phyloP scores from a whole-genome alignment of 2,888 invertebrate genomes.

The Hypercompe scribonia region DNA sequence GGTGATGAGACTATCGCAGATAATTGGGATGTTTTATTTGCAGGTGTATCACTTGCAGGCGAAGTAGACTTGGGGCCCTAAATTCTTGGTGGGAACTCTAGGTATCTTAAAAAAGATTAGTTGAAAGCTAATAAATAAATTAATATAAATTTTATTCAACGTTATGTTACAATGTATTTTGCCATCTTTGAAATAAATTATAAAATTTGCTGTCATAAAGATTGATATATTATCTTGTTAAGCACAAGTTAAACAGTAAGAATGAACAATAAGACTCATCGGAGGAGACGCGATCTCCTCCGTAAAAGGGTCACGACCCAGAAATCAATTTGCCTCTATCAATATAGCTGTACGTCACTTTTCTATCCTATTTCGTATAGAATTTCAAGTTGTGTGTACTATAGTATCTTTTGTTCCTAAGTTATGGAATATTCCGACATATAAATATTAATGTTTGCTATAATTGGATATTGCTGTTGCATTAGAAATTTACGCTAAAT shows the following conservation, averaged over 20 bases:
- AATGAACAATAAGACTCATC: slow-evolving; percentile 24
- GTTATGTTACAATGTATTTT: too few species aligned
- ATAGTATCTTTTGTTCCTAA: neutral
- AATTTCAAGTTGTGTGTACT: neutral
- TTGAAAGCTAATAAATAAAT: too few species aligned
- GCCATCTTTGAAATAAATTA: neutral
- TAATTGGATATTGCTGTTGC: neutral
- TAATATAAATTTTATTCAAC: too few species aligned
- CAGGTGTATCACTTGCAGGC: too few species aligned
- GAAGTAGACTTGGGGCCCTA: too few species aligned
- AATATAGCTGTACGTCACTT: slow-evolving; percentile 21
- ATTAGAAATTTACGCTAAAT: too few species aligned
- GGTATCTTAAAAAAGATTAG: too few species aligned
- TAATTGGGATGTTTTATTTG: too few species aligned
- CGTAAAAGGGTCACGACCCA: slow-evolving; percentile 24
- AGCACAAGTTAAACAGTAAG: slow-evolving; percentile 3
- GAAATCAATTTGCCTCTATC: slow-evolving; percentile 26
- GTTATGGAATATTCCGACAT: neutral
- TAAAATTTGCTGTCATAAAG: neutral
- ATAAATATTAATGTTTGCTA: neutral
- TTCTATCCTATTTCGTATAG: neutral
- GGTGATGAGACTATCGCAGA: too few species aligned
- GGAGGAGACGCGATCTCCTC: slow-evolving; percentile 12
- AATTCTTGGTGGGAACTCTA: too few species aligned
- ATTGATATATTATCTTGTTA: neutral